phyloP scores from a whole-genome alignment of 2,888 invertebrate species.

The Cordilura impudica region DNA sequence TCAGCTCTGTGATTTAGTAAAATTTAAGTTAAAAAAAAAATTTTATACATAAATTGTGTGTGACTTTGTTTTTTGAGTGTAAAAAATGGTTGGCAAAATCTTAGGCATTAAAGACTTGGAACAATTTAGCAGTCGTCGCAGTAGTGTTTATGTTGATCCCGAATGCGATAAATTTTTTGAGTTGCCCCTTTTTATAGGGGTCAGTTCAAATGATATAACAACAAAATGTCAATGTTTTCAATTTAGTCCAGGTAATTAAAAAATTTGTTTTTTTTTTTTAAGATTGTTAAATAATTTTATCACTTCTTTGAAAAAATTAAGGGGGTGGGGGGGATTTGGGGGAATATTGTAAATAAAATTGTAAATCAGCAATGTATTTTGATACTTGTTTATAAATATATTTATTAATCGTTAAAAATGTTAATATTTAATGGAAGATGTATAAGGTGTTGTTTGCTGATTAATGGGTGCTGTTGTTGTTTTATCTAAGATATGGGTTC shows the following conservation, averaged over 20 bases:
- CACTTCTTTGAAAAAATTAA: not conserved
- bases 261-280: not conserved
- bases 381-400: no score
- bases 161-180: constrained; percentile 78
- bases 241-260: constrained; percentile 75
- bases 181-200: constrained; percentile 75
- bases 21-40: not conserved
- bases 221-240: constrained; percentile 77
- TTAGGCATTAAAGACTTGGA: constrained; percentile 76
- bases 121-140: constrained; percentile 77
- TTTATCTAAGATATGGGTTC: no score
- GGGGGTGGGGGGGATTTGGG: no score
- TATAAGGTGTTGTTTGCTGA: no score
- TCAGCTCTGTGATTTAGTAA: not conserved
- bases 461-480: no score
- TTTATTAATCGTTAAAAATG: no score
- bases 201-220: constrained; percentile 76
- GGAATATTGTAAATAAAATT: no score
- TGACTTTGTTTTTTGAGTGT: constrained; percentile 8
- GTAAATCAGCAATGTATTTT: no score
- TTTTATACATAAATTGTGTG: constrained; percentile 3
- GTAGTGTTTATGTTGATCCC: constrained; percentile 78
- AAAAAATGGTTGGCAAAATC: constrained; percentile 77
- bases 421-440: no score
- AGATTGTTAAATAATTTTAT: no score